Evolutionary conservation across 1,140 invertebrate species (phyloP).

Genomic region (Chironomus tepperi): DNA sequence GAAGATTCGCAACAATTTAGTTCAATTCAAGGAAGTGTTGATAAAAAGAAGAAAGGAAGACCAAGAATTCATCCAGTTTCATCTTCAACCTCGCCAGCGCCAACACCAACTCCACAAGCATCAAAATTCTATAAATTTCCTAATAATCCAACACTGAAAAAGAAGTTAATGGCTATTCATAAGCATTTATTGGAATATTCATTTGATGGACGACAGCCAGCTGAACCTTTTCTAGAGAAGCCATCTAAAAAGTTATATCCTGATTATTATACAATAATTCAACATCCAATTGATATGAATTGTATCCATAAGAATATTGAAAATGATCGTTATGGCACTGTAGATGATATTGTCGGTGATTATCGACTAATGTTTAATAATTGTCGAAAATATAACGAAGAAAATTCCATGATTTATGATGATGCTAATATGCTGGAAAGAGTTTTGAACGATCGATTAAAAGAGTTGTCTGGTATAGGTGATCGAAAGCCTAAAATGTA

Average conservation of each 20-base stretch:
- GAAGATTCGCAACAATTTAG: constrained; percentile 29
- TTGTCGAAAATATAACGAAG: constrained; percentile 93
- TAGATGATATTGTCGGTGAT: constrained; percentile 52
- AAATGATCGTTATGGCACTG: constrained; percentile 49
- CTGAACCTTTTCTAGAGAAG: constrained; percentile 91
- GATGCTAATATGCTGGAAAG: constrained; percentile 85
- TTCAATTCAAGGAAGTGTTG: background rate
- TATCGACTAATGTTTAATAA: constrained; percentile 89
- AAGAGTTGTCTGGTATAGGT: constrained; percentile 50
- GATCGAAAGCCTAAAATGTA: constrained; percentile 35
- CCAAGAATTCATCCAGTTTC: constrained; percentile 33
- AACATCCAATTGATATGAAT: constrained; percentile 90
- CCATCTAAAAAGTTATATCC: constrained; percentile 93
- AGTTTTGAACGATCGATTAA: constrained; percentile 73
- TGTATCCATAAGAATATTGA: constrained; percentile 89
- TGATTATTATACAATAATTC: constrained; percentile 91
- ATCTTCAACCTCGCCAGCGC: constrained; percentile 44
- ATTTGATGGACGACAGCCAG: constrained; percentile 71
- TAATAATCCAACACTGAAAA: constrained; percentile 59
- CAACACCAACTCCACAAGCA: constrained; percentile 43
- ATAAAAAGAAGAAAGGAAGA: constrained; percentile 35
- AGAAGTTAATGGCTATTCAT: constrained; percentile 61
- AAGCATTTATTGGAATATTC: constrained; percentile 70
- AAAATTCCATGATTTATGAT: constrained; percentile 88
- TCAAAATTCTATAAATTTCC: constrained; percentile 21